Base-by-base conservation (phyloP, 2,113 vertebrate genomes). In the Salvelinus fontinalis region DNA sequence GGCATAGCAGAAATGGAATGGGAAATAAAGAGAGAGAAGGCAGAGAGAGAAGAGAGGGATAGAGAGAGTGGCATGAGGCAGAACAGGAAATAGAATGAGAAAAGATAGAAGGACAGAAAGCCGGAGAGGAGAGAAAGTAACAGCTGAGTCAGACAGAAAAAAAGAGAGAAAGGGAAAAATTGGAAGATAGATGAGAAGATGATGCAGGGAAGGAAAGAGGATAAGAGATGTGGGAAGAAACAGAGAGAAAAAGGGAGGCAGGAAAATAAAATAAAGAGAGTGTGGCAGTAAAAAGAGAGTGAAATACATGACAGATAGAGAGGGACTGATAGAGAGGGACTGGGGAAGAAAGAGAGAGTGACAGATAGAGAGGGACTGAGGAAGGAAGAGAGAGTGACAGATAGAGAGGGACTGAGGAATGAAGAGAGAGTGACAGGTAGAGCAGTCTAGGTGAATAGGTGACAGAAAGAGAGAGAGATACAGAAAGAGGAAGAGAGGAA, bases 401-500 rank as follows among this genome's bases (percentile, higher is more conserved):
- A 18, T 16, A 18, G 14, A 20, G 14, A 12, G 66, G 31, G 66
- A 31, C 20, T 22, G 44, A 67, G 14, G 22, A 20, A 44, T n/a
- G 29, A 26, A 67, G 65, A 67, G 29, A 20, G 27, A 18, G 27
- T 1, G 27, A 67, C 24, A 67, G 18, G 20, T 12, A 68, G 67
- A 68, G 6, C 27, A 67, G 65, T 67, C 65, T 29, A 11, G 18
- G 67, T 7, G 29, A 68, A 68, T 27, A n/a, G 18, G 16, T 18
- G 31, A 34, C 9, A 31, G 27, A 31, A 18, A 18, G 16, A 20
- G 14, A 13, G 66, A 67, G 66, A 68, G 27, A 29, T 9, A 67
- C 24, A 81, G 22, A 16, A 13, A 60, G 62, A 39, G 44, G 27
- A 24, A 26, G 74, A 81, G 75, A 20, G 49, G 48, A 62, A 24